Evolutionary conservation across 35 echinoderm and acorn worm species (phyloP).

Genomic region (Heliocidaris tuberculata): DNA sequence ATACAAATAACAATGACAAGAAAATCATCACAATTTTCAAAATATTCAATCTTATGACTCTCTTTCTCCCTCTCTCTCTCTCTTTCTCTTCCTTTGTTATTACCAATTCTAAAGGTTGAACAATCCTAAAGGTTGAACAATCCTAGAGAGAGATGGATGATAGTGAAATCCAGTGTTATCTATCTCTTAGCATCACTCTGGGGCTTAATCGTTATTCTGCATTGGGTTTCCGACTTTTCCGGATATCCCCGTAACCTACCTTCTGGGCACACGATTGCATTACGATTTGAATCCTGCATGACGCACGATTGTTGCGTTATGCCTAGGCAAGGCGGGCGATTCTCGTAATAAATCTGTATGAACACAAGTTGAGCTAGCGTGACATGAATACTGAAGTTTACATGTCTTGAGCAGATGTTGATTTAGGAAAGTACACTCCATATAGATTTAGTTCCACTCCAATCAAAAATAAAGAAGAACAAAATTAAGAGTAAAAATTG

Average conservation of each 20-base stretch:
- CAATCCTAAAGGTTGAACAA: neutral
- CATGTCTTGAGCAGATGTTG: constrained; percentile 7
- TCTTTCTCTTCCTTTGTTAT: neutral
- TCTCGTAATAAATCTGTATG: constrained; percentile 23
- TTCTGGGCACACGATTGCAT: constrained; percentile 17
- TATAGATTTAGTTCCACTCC: neutral
- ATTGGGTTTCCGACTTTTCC: constrained; percentile 39
- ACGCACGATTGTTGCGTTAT: constrained; percentile 1
- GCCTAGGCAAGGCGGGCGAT: neutral
- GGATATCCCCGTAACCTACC: constrained; percentile 33
- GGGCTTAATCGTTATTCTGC: constrained; percentile 40
- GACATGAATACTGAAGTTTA: constrained; percentile 37
- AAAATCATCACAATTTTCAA: too few species aligned
- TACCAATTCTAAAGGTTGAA: neutral
- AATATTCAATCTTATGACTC: too few species aligned
- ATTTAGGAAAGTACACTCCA: neutral
- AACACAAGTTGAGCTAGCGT: neutral
- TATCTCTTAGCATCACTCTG: constrained; percentile 8
- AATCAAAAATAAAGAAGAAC: neutral
- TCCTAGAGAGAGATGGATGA: neutral
- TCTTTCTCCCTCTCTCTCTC: neutral
- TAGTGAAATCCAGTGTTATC: neutral
- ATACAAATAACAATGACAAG: too few species aligned
- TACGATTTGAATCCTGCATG: constrained; percentile 27
- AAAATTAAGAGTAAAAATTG: neutral